A percentile compares a stretch with the other conserved stretches of the same genome.
phyloP scores from a whole-genome alignment of 1,140 invertebrate species.

The Heliconius nattereri region DNA sequence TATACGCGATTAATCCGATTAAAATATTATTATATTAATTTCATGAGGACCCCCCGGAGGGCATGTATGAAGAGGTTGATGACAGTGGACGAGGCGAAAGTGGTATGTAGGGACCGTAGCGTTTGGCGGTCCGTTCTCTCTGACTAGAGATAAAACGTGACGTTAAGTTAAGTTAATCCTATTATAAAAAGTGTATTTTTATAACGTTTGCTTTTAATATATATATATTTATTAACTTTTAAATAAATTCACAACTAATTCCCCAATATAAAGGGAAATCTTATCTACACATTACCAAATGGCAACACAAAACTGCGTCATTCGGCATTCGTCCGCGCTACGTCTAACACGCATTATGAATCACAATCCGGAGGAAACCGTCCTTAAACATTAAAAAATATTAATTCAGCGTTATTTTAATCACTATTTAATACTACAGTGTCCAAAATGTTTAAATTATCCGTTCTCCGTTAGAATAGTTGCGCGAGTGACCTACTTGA shows the following conservation, averaged over 20 bases:
- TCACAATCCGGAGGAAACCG: background rate
- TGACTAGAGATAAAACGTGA: too few relatives aligned
- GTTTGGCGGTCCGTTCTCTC: too few relatives aligned
- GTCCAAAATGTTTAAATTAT: background rate
- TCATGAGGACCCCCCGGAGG: too few relatives aligned
- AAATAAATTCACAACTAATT: background rate
- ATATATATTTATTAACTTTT: background rate
- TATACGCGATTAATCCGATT: too few relatives aligned
- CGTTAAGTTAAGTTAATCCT: too few relatives aligned
- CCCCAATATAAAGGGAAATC: background rate
- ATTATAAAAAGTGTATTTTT: too few relatives aligned
- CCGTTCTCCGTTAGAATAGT: background rate
- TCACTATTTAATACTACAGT: background rate
- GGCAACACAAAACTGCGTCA: slow-evolving; percentile 29
- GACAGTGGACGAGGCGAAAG: too few relatives aligned
- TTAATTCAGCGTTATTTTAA: background rate
- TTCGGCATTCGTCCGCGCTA: slow-evolving; percentile 27
- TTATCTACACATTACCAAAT: background rate
- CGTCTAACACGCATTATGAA: slow-evolving; percentile 1
- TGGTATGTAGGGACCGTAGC: too few relatives aligned
- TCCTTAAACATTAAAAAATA: background rate
- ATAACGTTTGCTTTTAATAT: background rate
- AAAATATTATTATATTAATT: too few relatives aligned
- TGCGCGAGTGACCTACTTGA: background rate
- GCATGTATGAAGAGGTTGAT: too few relatives aligned